phyloP scores from a whole-genome alignment of 2,113 vertebrate species.

The Paedocypris sp. region DNA sequence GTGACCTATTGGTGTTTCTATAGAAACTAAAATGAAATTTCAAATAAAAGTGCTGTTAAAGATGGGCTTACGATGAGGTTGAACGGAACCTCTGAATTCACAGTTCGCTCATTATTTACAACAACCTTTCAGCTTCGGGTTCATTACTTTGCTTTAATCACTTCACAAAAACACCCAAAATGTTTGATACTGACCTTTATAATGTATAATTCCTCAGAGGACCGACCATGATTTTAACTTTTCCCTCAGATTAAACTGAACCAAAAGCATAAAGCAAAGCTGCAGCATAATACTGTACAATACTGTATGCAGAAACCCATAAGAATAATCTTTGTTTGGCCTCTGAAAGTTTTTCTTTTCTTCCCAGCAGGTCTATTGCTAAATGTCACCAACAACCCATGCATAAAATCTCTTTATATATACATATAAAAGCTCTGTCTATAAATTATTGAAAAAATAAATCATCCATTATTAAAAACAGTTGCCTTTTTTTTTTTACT shows the following conservation, averaged over 20 bases:
- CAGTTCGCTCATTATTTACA: not conserved
- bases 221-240: not conserved
- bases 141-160: too few relatives aligned
- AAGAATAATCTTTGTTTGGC: constrained; percentile 1
- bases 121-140: not conserved
- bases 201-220: not conserved
- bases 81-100: not conserved
- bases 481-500: constrained; percentile 3
- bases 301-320: not conserved
- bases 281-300: not conserved
- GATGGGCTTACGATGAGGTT: constrained; percentile 4
- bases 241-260: too few relatives aligned
- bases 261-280: not conserved
- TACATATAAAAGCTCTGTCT: not conserved
- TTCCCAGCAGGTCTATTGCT: not conserved
- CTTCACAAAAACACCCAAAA: too few relatives aligned
- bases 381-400: constrained; percentile 32
- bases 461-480: constrained; percentile 22
- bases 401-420: constrained; percentile 27
- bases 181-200: not conserved
- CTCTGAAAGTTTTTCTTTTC: constrained; percentile 2
- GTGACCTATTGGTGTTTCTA: constrained; percentile 12
- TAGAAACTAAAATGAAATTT: constrained; percentile 27
- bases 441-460: constrained; percentile 36
- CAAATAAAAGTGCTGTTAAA: not conserved